Evolutionary conservation across 1,140 invertebrate species (phyloP).

Genomic region (Reticulitermes speratus): DNA sequence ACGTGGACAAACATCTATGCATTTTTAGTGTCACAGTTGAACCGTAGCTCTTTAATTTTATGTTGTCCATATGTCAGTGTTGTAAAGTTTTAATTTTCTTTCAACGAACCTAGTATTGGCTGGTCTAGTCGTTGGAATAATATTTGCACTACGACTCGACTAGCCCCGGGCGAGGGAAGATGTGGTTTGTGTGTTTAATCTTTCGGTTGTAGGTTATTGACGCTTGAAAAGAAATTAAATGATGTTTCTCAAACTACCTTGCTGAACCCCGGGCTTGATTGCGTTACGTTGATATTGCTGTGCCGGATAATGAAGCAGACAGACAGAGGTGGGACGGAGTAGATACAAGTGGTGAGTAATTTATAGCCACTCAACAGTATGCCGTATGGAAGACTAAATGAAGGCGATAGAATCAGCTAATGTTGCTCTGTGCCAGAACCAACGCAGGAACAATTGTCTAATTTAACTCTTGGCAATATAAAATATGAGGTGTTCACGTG

Average conservation of each 20-base stretch:
- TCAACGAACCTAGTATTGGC: not conserved
- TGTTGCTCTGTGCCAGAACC: not conserved
- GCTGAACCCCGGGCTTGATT: not conserved
- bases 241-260: not conserved
- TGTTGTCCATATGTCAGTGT: not conserved
- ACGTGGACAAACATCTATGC: too few relatives aligned
- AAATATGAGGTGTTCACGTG: not conserved
- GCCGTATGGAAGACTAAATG: not conserved
- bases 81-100: not conserved
- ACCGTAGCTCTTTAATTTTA: not conserved
- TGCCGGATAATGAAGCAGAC: not conserved
- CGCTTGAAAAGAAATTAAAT: not conserved
- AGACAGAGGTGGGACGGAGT: not conserved
- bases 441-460: not conserved
- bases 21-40: too few relatives aligned
- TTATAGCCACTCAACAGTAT: not conserved
- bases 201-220: not conserved
- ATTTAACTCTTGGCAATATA: constrained; percentile 10
- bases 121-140: not conserved
- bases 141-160: not conserved
- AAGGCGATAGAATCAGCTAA: not conserved
- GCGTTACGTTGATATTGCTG: not conserved
- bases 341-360: constrained; percentile 2
- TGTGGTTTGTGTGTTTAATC: not conserved
- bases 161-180: not conserved